Conservation (phyloP, 2,797 vertebrate species). For the Telmatherina bonti region DNA sequence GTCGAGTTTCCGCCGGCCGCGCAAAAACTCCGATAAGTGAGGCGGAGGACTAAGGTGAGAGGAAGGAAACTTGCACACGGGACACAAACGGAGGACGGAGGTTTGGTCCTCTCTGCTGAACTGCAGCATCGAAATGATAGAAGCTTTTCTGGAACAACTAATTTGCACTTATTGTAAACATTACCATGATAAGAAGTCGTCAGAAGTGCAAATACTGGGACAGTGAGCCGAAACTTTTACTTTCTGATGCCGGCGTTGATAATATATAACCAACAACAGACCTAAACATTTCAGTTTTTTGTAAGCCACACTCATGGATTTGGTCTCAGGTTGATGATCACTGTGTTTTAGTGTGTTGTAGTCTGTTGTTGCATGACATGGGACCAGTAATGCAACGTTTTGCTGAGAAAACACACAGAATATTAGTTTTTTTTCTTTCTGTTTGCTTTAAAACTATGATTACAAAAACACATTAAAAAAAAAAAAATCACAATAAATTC, state of each 20-base stretch:
- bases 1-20: slow-evolving; percentile 93
- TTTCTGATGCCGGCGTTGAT: slow-evolving; percentile 22
- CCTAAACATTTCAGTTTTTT: slow-evolving; percentile 8
- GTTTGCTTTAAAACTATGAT: neutral
- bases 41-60: slow-evolving; percentile 1
- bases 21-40: slow-evolving; percentile 97
- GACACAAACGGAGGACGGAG: slow-evolving; percentile 26
- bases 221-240: slow-evolving; percentile 30
- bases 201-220: slow-evolving; percentile 62
- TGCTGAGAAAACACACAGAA: neutral
- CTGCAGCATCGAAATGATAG: slow-evolving; percentile 55
- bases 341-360: neutral
- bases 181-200: slow-evolving; percentile 76
- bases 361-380: slow-evolving; percentile 4
- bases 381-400: slow-evolving; percentile 15
- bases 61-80: slow-evolving; percentile 41
- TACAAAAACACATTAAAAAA: slow-evolving; percentile 9
- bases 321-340: slow-evolving; percentile 6
- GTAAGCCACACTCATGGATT: neutral
- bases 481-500: neutral
- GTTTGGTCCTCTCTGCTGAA: slow-evolving; percentile 27
- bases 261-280: slow-evolving; percentile 38
- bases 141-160: slow-evolving; percentile 73
- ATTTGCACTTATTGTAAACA: slow-evolving; percentile 89
- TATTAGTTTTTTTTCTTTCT: neutral